Evolutionary conservation across 2,888 invertebrate genomes (phyloP).

Genomic region (Holacanthella duospinosa): DNA sequence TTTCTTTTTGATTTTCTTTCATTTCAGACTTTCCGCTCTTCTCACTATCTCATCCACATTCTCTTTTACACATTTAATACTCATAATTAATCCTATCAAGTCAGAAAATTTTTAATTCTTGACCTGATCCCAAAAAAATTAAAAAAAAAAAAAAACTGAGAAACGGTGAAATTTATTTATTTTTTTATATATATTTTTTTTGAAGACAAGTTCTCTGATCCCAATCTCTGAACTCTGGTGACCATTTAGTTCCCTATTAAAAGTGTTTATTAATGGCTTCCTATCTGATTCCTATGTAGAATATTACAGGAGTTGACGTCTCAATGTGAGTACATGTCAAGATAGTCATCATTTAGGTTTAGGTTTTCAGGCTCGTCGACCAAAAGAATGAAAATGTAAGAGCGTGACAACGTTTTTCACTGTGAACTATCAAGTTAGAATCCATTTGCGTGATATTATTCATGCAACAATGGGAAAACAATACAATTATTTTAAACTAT

Average conservation of each 20-base stretch:
- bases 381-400: not conserved
- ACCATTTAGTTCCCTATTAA: slow-evolving; percentile 1
- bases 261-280: slow-evolving; percentile 2
- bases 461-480: slow-evolving; percentile 9
- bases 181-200: too few species aligned
- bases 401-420: slow-evolving; percentile 1
- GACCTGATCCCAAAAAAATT: too few species aligned
- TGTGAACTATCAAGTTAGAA: not conserved
- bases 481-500: not conserved
- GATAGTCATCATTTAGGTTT: not conserved
- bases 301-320: not conserved
- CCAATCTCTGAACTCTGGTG: not conserved
- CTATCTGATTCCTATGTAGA: not conserved
- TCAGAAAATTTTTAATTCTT: too few species aligned
- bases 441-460: not conserved
- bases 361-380: not conserved
- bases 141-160: too few species aligned
- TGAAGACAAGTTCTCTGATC: not conserved
- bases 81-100: too few species aligned
- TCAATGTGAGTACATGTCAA: not conserved
- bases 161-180: too few species aligned
- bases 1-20: too few species aligned
- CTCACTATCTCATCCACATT: too few species aligned
- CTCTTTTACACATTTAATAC: too few species aligned
- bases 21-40: too few species aligned